These are phyloP conservation scores for Tyto alba DNA, from an alignment of 2,113 vertebrate species.

Conservation along the genomic window DNA sequence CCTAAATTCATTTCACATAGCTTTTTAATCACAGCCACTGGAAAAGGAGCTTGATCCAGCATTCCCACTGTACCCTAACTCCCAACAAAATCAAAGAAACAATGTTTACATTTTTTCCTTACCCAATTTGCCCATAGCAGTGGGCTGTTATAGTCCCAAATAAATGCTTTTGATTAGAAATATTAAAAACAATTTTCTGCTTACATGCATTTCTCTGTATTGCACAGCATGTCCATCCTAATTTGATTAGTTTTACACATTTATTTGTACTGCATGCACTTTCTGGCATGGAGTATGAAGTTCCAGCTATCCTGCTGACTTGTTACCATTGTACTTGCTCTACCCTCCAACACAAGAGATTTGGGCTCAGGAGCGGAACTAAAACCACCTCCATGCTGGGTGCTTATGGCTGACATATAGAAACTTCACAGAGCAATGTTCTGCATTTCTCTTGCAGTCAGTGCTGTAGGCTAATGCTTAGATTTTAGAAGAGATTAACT, in stretches of 20 bases:
- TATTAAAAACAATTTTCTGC: constrained; percentile 71
- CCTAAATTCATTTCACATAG: not conserved
- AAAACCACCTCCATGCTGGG: constrained; percentile 22
- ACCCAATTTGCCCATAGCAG: constrained; percentile 43
- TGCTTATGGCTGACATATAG: not conserved
- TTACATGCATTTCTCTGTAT: constrained; percentile 66
- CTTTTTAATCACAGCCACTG: constrained; percentile 21
- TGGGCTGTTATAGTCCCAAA: not conserved
- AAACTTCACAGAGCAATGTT: not conserved
- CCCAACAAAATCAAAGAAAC: constrained; percentile 40
- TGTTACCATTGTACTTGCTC: constrained; percentile 52
- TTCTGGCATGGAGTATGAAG: constrained; percentile 49
- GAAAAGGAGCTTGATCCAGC: not conserved
- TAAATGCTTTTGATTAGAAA: constrained; percentile 66
- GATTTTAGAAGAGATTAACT: constrained; percentile 42
- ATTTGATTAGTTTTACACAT: constrained; percentile 72
- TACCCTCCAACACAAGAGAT: not conserved
- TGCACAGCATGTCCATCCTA: constrained; percentile 65
- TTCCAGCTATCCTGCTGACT: constrained; percentile 65
- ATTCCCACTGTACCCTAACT: constrained; percentile 9
- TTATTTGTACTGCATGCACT: constrained; percentile 61
- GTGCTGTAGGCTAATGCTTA: constrained; percentile 15
- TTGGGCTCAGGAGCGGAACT: constrained; percentile 44
- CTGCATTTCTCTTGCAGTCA: not conserved
- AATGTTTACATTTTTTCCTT: constrained; percentile 43